phyloP scores from a whole-genome alignment of 2,888 invertebrate genomes.

The Exephanes ischioxanthus region DNA sequence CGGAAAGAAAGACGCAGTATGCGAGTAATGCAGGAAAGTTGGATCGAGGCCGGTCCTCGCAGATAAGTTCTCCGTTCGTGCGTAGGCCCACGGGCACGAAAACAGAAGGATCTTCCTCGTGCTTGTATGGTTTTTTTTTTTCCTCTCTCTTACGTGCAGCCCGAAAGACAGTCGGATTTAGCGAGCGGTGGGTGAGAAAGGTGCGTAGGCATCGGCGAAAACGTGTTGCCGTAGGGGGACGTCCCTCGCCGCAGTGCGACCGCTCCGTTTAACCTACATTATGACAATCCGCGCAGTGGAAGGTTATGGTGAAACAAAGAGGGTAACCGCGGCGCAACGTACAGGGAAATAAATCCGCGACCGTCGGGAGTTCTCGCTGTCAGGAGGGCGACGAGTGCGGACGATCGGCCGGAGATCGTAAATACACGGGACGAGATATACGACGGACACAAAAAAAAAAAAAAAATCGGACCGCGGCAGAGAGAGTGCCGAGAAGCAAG shows the following conservation, averaged over 20 bases:
- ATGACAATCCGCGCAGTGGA: conserved; percentile 73
- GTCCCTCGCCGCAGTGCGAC: conserved; percentile 77
- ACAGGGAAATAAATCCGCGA: too few species aligned
- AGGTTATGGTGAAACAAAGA: conserved; percentile 64
- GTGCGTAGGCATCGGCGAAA: conserved; percentile 46
- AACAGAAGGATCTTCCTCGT: too few species aligned
- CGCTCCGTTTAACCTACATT: conserved; percentile 82
- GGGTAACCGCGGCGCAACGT: not conserved
- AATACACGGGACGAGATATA: not conserved
- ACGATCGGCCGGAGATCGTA: not conserved
- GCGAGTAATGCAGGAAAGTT: too few species aligned
- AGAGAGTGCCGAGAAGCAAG: conserved; percentile 20
- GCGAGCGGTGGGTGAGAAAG: not conserved
- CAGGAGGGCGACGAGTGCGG: not conserved
- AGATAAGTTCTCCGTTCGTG: too few species aligned
- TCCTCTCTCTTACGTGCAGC: not conserved
- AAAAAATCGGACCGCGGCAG: not conserved
- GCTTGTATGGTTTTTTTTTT: too few species aligned
- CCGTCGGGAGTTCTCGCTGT: too few species aligned
- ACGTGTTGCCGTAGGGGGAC: conserved; percentile 72
- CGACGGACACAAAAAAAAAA: not conserved
- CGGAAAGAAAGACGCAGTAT: too few species aligned
- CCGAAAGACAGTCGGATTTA: not conserved
- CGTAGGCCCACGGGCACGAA: too few species aligned
- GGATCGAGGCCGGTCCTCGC: too few species aligned